Conservation (phyloP, 2,113 vertebrate genomes). For the Lampris megalopsis region DNA sequence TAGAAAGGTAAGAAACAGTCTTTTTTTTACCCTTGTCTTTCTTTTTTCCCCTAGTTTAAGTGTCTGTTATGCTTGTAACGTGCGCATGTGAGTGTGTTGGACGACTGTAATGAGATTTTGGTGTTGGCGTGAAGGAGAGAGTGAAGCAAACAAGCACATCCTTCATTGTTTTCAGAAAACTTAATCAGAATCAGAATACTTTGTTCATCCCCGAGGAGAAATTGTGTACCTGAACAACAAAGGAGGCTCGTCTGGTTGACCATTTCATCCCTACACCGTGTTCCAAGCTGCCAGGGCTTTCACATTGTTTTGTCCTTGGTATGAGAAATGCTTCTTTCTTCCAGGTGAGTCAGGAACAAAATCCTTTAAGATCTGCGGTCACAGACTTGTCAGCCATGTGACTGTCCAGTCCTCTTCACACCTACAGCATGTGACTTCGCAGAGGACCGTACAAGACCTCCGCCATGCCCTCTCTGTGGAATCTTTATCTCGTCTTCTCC, state of each 20-base stretch:
- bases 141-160: neutral
- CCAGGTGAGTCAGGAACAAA: slow-evolving; percentile 44
- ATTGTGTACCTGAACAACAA: too few relatives aligned
- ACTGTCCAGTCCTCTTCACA: slow-evolving; percentile 28
- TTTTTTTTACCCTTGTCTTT: slow-evolving; percentile 24
- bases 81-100: slow-evolving; percentile 22
- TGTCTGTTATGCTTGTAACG: slow-evolving; percentile 10
- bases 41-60: slow-evolving; percentile 19
- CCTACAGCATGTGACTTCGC: slow-evolving; percentile 59
- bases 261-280: too few relatives aligned
- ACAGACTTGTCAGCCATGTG: slow-evolving; percentile 43
- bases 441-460: slow-evolving; percentile 30
- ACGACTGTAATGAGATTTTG: slow-evolving; percentile 6
- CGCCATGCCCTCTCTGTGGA: slow-evolving; percentile 67
- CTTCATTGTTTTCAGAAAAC: neutral
- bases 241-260: too few relatives aligned
- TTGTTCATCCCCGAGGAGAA: too few relatives aligned
- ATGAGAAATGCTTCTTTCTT: slow-evolving; percentile 2
- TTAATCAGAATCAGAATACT: neutral
- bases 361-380: slow-evolving; percentile 23
- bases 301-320: neutral
- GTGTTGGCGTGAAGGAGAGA: neutral
- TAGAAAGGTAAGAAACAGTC: neutral
- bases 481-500: slow-evolving; percentile 52
- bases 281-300: too few relatives aligned